Conservation (phyloP, 2,113 vertebrate genomes). For the Gymnobelideus leadbeateri region DNA sequence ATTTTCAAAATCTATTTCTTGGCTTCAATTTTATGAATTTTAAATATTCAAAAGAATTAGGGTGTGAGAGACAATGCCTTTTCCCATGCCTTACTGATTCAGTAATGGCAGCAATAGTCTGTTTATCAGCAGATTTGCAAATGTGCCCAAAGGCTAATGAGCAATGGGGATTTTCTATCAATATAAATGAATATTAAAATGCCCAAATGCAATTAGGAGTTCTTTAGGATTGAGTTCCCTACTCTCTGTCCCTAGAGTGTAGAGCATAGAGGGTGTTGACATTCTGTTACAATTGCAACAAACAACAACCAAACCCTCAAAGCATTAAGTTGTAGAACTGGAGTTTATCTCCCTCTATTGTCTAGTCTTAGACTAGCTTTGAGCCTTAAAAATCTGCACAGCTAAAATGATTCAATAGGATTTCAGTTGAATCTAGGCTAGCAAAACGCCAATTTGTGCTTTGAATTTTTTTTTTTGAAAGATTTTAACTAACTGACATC, state of each 20-base stretch:
- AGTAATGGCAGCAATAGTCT: not conserved
- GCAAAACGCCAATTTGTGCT: conserved; percentile 78
- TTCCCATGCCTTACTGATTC: conserved; percentile 1
- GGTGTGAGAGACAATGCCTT: conserved; percentile 15
- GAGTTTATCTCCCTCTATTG: conserved; percentile 75
- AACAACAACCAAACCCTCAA: conserved; percentile 49
- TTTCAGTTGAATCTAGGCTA: conserved; percentile 76
- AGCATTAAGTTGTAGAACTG: conserved; percentile 64
- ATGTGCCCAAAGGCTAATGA: conserved; percentile 16
- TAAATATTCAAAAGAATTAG: not conserved
- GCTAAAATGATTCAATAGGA: conserved; percentile 79
- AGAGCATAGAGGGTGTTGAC: conserved; percentile 10
- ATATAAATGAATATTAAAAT: conserved; percentile 27
- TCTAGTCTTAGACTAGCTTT: conserved; percentile 73
- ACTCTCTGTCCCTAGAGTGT: not conserved
- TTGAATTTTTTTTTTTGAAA: conserved; percentile 75
- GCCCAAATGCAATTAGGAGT: not conserved
- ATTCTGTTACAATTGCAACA: conserved; percentile 46
- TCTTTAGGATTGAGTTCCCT: not conserved
- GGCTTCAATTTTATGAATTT: conserved; percentile 38
- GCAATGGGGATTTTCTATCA: conserved; percentile 18
- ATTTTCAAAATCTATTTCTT: conserved; percentile 13
- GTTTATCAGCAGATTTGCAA: conserved; percentile 9
- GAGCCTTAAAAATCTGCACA: conserved; percentile 77
- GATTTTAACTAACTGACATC: conserved; percentile 86